A percentile compares a stretch with the other conserved stretches of the same genome.
phyloP scores from a whole-genome alignment of 2,113 vertebrate genomes.

The Sminthopsis crassicaudata region DNA sequence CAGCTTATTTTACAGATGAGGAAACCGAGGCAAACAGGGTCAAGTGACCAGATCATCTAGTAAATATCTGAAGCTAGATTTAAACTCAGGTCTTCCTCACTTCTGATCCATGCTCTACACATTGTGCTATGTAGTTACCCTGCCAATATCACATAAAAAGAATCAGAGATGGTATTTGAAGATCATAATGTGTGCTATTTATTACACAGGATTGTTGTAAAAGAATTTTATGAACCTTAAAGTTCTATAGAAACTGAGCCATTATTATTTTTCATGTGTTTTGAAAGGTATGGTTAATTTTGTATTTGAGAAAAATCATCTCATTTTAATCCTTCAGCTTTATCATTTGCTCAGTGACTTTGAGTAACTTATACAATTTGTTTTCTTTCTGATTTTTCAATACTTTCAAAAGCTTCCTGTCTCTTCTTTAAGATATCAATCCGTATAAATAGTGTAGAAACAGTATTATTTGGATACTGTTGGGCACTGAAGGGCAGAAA shows the following conservation, averaged over 20 bases:
- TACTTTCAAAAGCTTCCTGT: neutral
- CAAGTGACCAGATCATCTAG: neutral
- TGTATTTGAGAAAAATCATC: constrained; percentile 27
- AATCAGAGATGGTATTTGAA: neutral
- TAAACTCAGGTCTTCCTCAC: neutral
- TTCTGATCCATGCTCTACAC: neutral
- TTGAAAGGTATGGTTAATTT: constrained; percentile 38
- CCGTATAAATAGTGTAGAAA: neutral
- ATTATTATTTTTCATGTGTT: constrained; percentile 7
- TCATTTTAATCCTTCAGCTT: constrained; percentile 15
- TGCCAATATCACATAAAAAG: neutral
- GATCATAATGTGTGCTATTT: neutral
- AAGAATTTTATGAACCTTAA: neutral
- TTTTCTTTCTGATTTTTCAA: constrained; percentile 17
- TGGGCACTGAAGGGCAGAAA: neutral
- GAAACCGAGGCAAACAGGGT: too few relatives aligned
- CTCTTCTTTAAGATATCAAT: constrained; percentile 39
- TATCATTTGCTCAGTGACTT: constrained; percentile 34
- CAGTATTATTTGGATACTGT: neutral
- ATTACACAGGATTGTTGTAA: neutral
- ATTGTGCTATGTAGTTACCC: neutral
- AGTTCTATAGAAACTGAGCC: too few relatives aligned
- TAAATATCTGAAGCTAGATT: neutral
- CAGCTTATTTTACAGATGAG: too few relatives aligned
- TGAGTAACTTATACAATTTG: constrained; percentile 20